Conservation (phyloP, 2,113 vertebrate species). For the Mesoclemmys tuberculata region DNA sequence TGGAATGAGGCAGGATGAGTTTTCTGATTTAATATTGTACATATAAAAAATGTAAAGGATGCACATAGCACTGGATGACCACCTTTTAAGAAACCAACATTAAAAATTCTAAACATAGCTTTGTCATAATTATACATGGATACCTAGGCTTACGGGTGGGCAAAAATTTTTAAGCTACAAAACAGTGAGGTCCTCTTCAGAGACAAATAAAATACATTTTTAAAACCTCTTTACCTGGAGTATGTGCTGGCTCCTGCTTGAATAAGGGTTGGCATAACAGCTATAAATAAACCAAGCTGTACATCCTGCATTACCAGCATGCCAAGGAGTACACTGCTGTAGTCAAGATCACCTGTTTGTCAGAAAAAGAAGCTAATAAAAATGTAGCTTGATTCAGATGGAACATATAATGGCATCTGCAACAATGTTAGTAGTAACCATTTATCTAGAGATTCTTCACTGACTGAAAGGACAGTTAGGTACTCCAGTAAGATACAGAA, state of each 20-base stretch:
- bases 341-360: constrained; percentile 89
- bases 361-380: background rate
- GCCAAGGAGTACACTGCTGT: constrained; percentile 92
- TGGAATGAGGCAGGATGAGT: background rate
- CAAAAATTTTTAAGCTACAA: background rate
- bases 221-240: constrained; percentile 79
- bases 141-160: background rate
- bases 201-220: background rate
- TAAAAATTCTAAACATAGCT: background rate
- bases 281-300: constrained; percentile 95
- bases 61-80: background rate
- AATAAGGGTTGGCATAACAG: constrained; percentile 92
- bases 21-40: background rate
- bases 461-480: background rate
- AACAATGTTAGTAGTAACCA: background rate
- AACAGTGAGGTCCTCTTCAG: background rate
- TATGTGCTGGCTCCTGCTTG: constrained; percentile 85
- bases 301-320: constrained; percentile 98
- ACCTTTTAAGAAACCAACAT: background rate
- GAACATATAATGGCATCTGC: background rate
- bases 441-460: background rate
- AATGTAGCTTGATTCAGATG: background rate
- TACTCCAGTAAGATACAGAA: background rate
- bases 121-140: background rate
- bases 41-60: background rate